A percentile compares a stretch with the other conserved stretches of the same genome.
Evolutionary conservation across 2,113 vertebrate genomes (phyloP).

Genomic region (Nycticorax nycticorax): DNA sequence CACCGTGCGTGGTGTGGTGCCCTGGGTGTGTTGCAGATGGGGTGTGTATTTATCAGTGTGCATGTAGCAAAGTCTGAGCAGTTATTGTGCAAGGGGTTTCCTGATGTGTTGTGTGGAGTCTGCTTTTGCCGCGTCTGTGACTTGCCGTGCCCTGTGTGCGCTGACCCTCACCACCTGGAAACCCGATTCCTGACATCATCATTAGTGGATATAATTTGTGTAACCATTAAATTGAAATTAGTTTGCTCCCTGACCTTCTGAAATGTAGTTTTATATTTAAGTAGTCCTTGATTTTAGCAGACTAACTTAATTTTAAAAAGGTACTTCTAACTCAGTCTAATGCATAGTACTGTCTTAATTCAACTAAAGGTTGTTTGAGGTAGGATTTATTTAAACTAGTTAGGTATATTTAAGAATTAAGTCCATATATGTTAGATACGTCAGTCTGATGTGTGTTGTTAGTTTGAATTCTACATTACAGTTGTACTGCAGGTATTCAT

Average conservation of each 20-base stretch:
- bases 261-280: not conserved
- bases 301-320: not conserved
- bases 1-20: fast-evolving
- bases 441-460: not conserved
- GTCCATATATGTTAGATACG: not conserved
- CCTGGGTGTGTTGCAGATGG: not conserved
- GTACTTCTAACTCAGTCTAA: not conserved
- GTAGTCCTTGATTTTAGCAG: not conserved
- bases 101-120: fast-evolving
- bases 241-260: not conserved
- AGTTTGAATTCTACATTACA: not conserved
- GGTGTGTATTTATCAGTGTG: not conserved
- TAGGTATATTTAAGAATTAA: not conserved
- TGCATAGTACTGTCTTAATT: not conserved
- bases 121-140: not conserved
- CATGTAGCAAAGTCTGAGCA: not conserved
- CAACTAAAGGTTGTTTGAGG: not conserved
- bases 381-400: not conserved
- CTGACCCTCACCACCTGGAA: not conserved
- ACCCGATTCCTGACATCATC: not conserved
- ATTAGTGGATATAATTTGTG: not conserved
- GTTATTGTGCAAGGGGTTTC: not conserved
- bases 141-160: too few species aligned
- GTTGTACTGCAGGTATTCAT: not conserved
- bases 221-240: not conserved